A percentile compares a stretch with the other conserved stretches of the same genome.
Conservation (phyloP, 2,888 invertebrate genomes). For the Drosophila putrida region DNA sequence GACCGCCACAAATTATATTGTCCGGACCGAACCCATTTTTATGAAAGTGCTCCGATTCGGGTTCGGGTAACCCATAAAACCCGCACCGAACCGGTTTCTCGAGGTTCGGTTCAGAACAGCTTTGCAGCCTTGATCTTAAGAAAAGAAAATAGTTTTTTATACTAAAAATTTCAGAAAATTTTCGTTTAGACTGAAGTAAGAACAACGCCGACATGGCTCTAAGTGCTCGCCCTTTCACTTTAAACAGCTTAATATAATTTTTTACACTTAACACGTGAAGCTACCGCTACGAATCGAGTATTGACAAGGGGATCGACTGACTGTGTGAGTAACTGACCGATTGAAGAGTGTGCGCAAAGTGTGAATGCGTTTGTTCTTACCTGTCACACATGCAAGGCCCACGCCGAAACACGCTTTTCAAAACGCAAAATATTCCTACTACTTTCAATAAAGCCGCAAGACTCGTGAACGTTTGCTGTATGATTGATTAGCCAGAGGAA, state of each 20-base stretch:
- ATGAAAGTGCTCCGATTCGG: no score
- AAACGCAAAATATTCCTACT: slow-evolving; percentile 54
- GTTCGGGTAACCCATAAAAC: no score
- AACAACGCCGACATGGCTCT: no score
- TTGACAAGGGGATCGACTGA: slow-evolving; percentile 49
- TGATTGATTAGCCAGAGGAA: slow-evolving; percentile 61
- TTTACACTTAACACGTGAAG: slow-evolving; percentile 65
- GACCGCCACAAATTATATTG: no score
- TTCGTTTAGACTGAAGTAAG: no score
- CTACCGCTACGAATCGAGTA: slow-evolving; percentile 40
- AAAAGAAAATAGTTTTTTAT: no score
- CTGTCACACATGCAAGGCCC: slow-evolving; percentile 50
- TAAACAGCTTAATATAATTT: slow-evolving; percentile 30
- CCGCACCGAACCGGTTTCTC: no score
- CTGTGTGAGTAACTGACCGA: slow-evolving; percentile 22
- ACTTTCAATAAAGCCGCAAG: slow-evolving; percentile 68
- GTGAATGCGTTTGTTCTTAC: slow-evolving; percentile 58
- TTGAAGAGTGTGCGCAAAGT: slow-evolving; percentile 47
- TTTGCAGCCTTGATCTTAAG: no score
- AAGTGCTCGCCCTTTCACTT: slow-evolving; percentile 26
- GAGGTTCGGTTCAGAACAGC: no score
- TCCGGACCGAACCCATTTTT: no score
- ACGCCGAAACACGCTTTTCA: slow-evolving; percentile 65
- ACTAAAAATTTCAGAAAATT: no score
- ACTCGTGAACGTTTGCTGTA: slow-evolving; percentile 61